Conservation (phyloP, 2,888 invertebrate genomes). For the Encarsia formosa region DNA sequence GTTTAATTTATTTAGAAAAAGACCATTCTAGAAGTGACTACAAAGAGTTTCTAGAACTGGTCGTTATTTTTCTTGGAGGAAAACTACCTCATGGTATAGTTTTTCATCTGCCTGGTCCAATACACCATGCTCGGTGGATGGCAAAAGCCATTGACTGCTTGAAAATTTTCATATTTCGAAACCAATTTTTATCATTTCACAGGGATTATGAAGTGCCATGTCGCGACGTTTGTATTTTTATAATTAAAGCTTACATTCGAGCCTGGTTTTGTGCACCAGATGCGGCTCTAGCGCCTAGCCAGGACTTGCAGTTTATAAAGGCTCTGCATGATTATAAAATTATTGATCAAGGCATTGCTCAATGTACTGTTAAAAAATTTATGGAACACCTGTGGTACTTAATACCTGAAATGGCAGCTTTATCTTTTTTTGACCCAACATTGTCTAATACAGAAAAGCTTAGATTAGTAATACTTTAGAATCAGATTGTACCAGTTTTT, state of each 20-base stretch:
- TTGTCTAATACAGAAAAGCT: not conserved
- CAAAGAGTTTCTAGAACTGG: slow-evolving; percentile 18
- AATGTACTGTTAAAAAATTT: not conserved
- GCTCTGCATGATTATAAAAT: not conserved
- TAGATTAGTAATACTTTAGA: not conserved
- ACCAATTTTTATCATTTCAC: slow-evolving; percentile 9
- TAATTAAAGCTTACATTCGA: slow-evolving; percentile 15
- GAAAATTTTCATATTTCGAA: slow-evolving; percentile 20
- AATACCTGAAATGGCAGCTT: not conserved
- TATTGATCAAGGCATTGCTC: not conserved
- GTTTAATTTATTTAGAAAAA: slow-evolving; percentile 7
- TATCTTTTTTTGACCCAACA: not conserved
- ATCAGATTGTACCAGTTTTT: not conserved
- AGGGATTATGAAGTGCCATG: slow-evolving; percentile 1
- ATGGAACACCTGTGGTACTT: not conserved
- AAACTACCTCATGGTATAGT: slow-evolving; percentile 13
- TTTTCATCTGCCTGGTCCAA: slow-evolving; percentile 11
- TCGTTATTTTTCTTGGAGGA: slow-evolving; percentile 18
- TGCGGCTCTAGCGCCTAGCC: not conserved
- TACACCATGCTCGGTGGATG: slow-evolving; percentile 21
- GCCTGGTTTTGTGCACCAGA: slow-evolving; percentile 10
- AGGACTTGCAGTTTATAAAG: slow-evolving; percentile 10
- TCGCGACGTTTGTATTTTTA: slow-evolving; percentile 16
- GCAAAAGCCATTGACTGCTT: slow-evolving; percentile 22
- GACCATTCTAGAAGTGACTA: slow-evolving; percentile 18